Evolutionary conservation across 2,888 invertebrate genomes (phyloP).

Genomic region (Synergus laeviventris): DNA sequence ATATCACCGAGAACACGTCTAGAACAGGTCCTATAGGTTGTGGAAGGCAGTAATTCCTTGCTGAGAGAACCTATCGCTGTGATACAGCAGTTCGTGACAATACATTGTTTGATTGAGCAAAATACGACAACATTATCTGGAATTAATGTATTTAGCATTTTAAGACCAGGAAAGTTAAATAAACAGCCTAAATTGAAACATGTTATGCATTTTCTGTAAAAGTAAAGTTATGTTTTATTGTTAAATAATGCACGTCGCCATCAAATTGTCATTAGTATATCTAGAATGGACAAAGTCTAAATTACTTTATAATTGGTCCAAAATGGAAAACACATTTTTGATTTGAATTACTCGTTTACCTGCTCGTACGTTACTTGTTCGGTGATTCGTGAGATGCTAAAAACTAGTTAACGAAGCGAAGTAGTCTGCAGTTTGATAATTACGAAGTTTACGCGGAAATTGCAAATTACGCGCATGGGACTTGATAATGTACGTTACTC

Average conservation of each 20-base stretch:
- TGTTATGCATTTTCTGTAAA: too few relatives aligned
- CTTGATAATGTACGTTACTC: slow-evolving; percentile 42
- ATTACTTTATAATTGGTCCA: slow-evolving; percentile 1
- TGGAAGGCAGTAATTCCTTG: slow-evolving; percentile 63
- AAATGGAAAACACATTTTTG: slow-evolving; percentile 9
- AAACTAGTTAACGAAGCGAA: slow-evolving; percentile 19
- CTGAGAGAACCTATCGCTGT: slow-evolving; percentile 53
- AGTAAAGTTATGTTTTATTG: background rate
- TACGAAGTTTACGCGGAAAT: slow-evolving; percentile 46
- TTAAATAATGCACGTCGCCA: background rate
- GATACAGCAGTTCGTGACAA: slow-evolving; percentile 55
- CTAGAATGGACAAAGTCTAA: background rate
- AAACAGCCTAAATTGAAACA: too few relatives aligned
- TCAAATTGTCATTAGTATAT: background rate
- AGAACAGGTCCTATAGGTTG: slow-evolving; percentile 61
- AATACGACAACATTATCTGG: background rate
- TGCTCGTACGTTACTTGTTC: background rate
- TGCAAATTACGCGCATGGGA: slow-evolving; percentile 46
- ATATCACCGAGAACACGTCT: slow-evolving; percentile 64
- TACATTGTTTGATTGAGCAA: slow-evolving; percentile 38
- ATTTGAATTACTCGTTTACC: background rate
- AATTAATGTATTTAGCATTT: background rate
- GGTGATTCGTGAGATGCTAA: slow-evolving; percentile 7
- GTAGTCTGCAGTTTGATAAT: slow-evolving; percentile 34
- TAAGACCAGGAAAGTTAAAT: background rate